Percentiles rank a stretch among this genome's conserved stretches.
phyloP scores from a whole-genome alignment of 1,140 invertebrate genomes.

The Drosophila baimaii region DNA sequence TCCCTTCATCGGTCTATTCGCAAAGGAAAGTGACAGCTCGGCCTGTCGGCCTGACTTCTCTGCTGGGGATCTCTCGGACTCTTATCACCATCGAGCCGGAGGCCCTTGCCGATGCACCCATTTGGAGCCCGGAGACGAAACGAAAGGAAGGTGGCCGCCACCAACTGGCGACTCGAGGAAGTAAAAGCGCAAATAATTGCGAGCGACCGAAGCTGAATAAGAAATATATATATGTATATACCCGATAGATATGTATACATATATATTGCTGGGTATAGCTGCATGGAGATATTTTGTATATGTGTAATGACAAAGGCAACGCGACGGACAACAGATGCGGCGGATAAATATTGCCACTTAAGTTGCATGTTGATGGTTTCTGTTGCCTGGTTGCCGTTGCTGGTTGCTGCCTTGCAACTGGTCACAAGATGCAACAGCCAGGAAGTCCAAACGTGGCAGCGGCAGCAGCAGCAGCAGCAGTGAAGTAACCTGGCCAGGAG shows the following conservation, averaged over 20 bases:
- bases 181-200: conserved; percentile 73
- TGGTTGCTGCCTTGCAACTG: conserved; percentile 10
- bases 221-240: conserved; percentile 10
- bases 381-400: conserved; percentile 1
- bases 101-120: conserved; percentile 46
- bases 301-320: conserved; percentile 49
- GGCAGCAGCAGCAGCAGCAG: conserved; percentile 29
- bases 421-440: conserved; percentile 64
- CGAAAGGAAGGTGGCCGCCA: conserved; percentile 62
- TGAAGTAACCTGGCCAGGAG: conserved; percentile 58
- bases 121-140: conserved; percentile 1
- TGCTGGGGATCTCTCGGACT: background rate
- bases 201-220: conserved; percentile 25
- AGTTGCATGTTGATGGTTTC: conserved; percentile 38
- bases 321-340: conserved; percentile 54
- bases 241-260: background rate
- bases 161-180: conserved; percentile 50
- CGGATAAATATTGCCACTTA: conserved; percentile 60
- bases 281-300: conserved; percentile 35
- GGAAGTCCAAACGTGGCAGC: conserved; percentile 52
- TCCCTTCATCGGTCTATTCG: background rate
- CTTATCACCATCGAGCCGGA: conserved; percentile 22
- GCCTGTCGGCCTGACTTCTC: background rate
- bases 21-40: background rate
- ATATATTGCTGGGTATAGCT: conserved; percentile 3